Evolutionary conservation across 1,140 invertebrate genomes (phyloP).

Genomic region (Listronotus oregonensis): DNA sequence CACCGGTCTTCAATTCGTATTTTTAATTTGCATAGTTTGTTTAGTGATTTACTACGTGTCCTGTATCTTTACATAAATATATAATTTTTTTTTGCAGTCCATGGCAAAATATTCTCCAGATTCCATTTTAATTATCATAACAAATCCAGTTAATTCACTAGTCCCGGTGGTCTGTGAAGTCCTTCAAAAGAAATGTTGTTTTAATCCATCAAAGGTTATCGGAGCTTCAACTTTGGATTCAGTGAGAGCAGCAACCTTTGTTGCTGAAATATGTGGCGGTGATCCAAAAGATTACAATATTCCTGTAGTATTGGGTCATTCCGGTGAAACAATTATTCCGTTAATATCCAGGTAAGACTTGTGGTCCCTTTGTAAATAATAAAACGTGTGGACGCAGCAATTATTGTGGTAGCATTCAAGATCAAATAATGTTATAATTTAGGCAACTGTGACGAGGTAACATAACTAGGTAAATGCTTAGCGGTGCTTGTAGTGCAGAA

Average conservation of each 20-base stretch:
- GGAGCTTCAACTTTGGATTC: slow-evolving; percentile 79
- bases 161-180: slow-evolving; percentile 63
- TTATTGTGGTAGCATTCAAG: no score
- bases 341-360: slow-evolving; percentile 67
- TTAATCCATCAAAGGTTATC: slow-evolving; percentile 72
- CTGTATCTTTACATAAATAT: no score
- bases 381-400: no score
- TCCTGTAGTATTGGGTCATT: slow-evolving; percentile 81
- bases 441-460: no score
- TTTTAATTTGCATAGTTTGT: no score
- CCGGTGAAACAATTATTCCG: slow-evolving; percentile 81
- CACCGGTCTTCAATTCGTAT: no score
- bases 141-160: slow-evolving; percentile 64
- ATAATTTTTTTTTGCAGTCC: slow-evolving; percentile 12
- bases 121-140: slow-evolving; percentile 62
- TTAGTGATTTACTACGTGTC: no score
- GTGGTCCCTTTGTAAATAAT: no score
- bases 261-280: slow-evolving; percentile 60
- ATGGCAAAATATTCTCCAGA: slow-evolving; percentile 64
- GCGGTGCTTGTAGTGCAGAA: no score
- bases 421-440: no score
- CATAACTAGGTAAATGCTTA: no score
- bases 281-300: slow-evolving; percentile 70
- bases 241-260: slow-evolving; percentile 76
- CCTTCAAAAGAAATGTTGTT: slow-evolving; percentile 62